Evolutionary conservation across 2,113 vertebrate genomes (phyloP).

Genomic region (Thermophis baileyi): DNA sequence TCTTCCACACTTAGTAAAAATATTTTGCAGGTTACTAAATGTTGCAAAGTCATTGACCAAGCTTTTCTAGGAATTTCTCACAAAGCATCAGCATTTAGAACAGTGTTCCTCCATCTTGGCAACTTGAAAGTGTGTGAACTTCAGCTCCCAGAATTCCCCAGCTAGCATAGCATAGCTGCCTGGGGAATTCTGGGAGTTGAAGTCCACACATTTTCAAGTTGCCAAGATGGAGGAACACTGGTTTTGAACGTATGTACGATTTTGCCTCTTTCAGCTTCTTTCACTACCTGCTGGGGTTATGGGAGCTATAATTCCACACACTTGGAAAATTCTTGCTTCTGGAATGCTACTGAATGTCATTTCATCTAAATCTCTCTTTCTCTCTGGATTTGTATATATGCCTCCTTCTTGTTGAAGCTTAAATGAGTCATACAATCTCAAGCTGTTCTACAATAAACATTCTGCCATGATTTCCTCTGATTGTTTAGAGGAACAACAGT

Average conservation of each 20-base stretch:
- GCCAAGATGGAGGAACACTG: not conserved
- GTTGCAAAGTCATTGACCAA: not conserved
- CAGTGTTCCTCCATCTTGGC: not conserved
- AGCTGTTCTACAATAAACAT: not conserved
- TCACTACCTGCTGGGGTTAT: not conserved
- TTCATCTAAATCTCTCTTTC: not conserved
- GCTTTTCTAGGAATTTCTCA: not conserved
- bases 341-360: not conserved
- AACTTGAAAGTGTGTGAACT: not conserved
- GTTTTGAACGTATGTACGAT: not conserved
- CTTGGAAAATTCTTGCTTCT: not conserved
- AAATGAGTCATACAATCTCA: not conserved
- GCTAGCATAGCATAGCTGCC: not conserved
- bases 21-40: not conserved
- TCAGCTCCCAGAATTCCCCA: not conserved
- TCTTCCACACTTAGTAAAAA: not conserved
- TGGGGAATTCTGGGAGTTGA: not conserved
- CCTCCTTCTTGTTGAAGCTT: not conserved
- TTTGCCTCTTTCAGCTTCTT: not conserved
- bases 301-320: not conserved
- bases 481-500: not conserved
- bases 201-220: not conserved
- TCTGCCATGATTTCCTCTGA: not conserved
- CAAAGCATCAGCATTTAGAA: not conserved
- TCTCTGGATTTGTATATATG: not conserved